Evolutionary conservation across 2,797 vertebrate genomes (phyloP).

Genomic region (Phataginus tricuspis): DNA sequence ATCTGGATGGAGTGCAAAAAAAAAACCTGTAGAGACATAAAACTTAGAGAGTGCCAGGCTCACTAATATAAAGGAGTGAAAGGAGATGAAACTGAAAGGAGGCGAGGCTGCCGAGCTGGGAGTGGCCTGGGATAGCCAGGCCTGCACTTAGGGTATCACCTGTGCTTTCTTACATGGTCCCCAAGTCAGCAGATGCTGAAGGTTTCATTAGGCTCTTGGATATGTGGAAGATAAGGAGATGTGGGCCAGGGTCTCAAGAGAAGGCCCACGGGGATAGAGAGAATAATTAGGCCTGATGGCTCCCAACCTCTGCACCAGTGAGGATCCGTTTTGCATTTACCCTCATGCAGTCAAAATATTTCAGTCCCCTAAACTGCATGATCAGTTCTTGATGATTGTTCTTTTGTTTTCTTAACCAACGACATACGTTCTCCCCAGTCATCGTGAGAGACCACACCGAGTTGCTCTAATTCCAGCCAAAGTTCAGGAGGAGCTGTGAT

Average conservation of each 20-base stretch:
- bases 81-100: not conserved
- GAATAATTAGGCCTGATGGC: not conserved
- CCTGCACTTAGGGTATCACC: not conserved
- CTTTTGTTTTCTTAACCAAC: not conserved
- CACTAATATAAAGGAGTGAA: not conserved
- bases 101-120: not conserved
- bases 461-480: not conserved
- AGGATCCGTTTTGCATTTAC: not conserved
- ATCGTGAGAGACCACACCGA: not conserved
- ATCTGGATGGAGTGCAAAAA: not conserved
- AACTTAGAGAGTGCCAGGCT: not conserved
- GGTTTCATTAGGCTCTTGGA: not conserved
- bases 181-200: not conserved
- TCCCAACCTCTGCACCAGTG: not conserved
- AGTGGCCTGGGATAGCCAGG: not conserved
- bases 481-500: not conserved
- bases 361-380: not conserved
- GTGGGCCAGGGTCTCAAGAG: not conserved
- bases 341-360: not conserved
- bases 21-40: not conserved
- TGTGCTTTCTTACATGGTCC: not conserved
- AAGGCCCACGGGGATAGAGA: not conserved
- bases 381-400: not conserved
- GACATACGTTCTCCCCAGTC: not conserved
- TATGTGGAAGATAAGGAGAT: not conserved